Evolutionary conservation across 2,113 vertebrate genomes (phyloP), one percentile per base, ranked within the genome.

Genomic region (Nannobrachium achirus): DNA sequence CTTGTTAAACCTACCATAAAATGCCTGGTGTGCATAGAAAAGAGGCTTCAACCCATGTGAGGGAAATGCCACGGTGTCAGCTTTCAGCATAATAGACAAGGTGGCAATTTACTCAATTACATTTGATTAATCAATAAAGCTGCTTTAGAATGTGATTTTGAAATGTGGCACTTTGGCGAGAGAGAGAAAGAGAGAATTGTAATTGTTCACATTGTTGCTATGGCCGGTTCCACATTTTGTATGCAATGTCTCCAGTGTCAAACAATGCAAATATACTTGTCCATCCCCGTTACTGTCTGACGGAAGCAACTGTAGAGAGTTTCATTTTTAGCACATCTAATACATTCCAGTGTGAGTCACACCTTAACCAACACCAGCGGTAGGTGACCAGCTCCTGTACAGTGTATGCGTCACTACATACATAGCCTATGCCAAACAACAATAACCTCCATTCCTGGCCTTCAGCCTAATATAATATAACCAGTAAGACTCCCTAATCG

Each of bases 91-190:
- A 88, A 83, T 85, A 81, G 89, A 84, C 80, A 78, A 79, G 73
- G 59, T 56, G 25, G 79, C 75, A 74, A 80, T 90, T 90, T 87
- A 66, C 78, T 85, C 76, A 76, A 85, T 78, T 86, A 85, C 71
- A 85, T 88, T 93, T 88, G 89, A 90, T 89, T 86, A 91, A 91
- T 92, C 92, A 90, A 92, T 92, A 91, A 92, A 90, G 77, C 81
- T 73, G 65, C 79, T 87, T 87, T 79, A 70, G 62, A 71, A 76
- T 64, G 73, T 61, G 64, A 73, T 84, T 69, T 25, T 2, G 25
- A 25, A 25, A 25, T 25, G 25, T 25, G 75, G 73, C 33, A 55
- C 75, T 83, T 84, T 67, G 79, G 25, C 66, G 69, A 76, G 73
- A 63, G 69, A 81, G 89, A 78, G 75, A 64, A 50, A 55, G 18